Percentiles rank a stretch among this genome's conserved stretches.
These are phyloP conservation scores for Epistrophella euchroma DNA, from an alignment of 2,888 invertebrate species.

Conservation along the genomic window DNA sequence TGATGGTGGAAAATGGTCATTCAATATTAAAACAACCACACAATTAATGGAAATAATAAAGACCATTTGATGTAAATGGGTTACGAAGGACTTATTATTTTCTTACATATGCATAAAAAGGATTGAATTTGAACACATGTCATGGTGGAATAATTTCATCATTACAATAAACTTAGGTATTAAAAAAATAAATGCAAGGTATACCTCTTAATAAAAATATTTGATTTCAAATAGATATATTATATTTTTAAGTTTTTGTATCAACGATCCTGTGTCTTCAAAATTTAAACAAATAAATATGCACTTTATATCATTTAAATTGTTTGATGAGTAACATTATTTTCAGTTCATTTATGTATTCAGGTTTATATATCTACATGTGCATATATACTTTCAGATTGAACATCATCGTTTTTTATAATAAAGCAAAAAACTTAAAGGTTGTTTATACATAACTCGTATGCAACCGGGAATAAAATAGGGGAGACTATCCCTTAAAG, in stretches of 20 bases:
- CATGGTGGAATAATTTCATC: neutral
- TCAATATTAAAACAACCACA: slow-evolving; percentile 24
- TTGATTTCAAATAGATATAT: neutral
- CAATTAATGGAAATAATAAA: neutral
- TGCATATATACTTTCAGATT: too few species aligned
- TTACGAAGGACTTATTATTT: slow-evolving; percentile 3
- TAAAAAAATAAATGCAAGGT: neutral
- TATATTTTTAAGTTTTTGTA: too few species aligned
- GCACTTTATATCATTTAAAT: too few species aligned
- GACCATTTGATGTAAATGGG: neutral
- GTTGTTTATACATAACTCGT: neutral
- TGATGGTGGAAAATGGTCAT: slow-evolving; percentile 1
- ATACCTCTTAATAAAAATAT: neutral
- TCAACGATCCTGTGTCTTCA: neutral
- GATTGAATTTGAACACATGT: slow-evolving; percentile 16
- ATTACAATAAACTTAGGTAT: neutral
- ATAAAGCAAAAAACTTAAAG: neutral
- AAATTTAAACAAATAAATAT: neutral
- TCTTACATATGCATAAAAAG: neutral
- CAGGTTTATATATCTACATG: too few species aligned
- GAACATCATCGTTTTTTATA: neutral
- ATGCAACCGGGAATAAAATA: neutral
- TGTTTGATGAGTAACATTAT: neutral
- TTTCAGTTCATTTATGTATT: too few species aligned
- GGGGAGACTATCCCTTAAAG: neutral